Conservation (phyloP, 2,888 invertebrate genomes). For the Druceiella hillmani region DNA sequence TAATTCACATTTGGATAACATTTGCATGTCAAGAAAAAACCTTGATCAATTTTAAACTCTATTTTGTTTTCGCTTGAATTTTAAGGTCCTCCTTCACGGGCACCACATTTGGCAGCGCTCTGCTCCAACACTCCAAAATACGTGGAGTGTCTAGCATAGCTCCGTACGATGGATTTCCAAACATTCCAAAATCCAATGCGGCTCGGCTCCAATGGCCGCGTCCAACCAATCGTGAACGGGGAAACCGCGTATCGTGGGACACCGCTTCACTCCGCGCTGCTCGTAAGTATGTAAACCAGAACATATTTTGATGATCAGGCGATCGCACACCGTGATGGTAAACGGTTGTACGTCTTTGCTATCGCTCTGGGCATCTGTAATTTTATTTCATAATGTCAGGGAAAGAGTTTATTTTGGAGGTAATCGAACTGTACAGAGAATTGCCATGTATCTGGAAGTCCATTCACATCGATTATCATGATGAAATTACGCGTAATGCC, state of each 20-base stretch:
- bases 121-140: not conserved
- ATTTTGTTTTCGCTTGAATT: too few relatives aligned
- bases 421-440: too few relatives aligned
- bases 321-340: not conserved
- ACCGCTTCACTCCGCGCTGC: not conserved
- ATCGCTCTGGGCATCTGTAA: not conserved
- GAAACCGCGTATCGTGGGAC: too few relatives aligned
- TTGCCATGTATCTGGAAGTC: not conserved
- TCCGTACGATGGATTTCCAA: not conserved
- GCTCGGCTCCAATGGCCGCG: constrained; percentile 1
- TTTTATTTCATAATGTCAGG: too few relatives aligned
- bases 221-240: not conserved
- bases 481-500: not conserved
- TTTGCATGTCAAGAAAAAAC: too few relatives aligned
- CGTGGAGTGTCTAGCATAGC: not conserved
- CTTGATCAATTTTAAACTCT: too few relatives aligned
- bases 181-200: not conserved
- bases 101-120: too few relatives aligned
- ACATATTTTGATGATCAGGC: not conserved
- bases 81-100: too few relatives aligned
- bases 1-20: too few relatives aligned
- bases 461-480: not conserved
- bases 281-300: not conserved
- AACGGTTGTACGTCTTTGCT: not conserved
- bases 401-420: too few relatives aligned